Evolutionary conservation across 2,888 invertebrate species (phyloP).

Genomic region (Eueremaeus valkanovi): DNA sequence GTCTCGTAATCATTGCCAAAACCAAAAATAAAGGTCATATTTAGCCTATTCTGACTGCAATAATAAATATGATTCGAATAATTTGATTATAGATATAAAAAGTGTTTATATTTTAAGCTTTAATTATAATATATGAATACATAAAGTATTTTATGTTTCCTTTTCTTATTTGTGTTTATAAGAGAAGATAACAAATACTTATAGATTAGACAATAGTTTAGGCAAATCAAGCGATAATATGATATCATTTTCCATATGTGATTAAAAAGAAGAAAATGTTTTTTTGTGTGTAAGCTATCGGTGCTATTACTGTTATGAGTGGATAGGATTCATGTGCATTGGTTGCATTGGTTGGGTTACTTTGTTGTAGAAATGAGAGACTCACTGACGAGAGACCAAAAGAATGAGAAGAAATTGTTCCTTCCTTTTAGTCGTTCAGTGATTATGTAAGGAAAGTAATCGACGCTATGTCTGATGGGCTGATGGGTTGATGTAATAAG

Average conservation of each 20-base stretch:
- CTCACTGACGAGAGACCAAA: constrained; percentile 13
- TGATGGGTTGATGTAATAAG: constrained; percentile 5
- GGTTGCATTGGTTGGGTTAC: constrained; percentile 25
- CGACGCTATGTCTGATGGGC: constrained; percentile 26
- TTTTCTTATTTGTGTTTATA: too few relatives aligned
- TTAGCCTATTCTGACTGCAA: too few relatives aligned
- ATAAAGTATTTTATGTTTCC: too few relatives aligned
- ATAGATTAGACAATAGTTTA: too few relatives aligned
- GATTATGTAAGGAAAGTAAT: constrained; percentile 26
- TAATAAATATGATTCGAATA: too few relatives aligned
- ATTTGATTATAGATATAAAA: too few relatives aligned
- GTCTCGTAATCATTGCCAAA: too few relatives aligned
- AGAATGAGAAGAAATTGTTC: constrained; percentile 14
- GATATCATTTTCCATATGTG: neutral
- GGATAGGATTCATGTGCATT: neutral
- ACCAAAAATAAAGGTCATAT: too few relatives aligned
- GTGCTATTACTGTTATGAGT: neutral
- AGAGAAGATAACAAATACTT: too few relatives aligned
- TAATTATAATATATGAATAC: too few relatives aligned
- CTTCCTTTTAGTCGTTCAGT: constrained; percentile 11
- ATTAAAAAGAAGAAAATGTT: neutral
- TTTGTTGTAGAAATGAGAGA: constrained; percentile 22
- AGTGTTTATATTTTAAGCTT: too few relatives aligned
- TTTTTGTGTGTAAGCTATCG: neutral
- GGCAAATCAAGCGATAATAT: neutral